phyloP scores from a whole-genome alignment of 2,888 invertebrate genomes.

The Eledona agricola region DNA sequence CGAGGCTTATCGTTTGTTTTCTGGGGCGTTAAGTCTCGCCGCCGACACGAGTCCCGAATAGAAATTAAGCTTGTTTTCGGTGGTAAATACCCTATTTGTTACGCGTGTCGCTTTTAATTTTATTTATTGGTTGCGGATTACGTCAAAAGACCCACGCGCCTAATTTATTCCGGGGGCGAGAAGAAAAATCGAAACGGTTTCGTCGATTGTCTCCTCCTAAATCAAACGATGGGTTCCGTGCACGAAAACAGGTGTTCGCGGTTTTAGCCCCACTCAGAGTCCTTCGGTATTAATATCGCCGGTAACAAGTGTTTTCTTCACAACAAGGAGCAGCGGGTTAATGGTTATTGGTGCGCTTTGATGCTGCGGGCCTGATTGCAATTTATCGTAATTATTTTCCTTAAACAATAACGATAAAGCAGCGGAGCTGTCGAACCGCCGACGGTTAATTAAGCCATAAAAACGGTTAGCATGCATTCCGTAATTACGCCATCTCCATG shows the following conservation, averaged over 20 bases:
- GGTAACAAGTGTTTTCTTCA: constrained; percentile 3
- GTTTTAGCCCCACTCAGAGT: no score
- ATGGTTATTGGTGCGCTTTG: constrained; percentile 3
- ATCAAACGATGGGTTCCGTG: no score
- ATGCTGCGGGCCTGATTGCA: constrained; percentile 20
- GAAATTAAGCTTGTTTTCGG: constrained; percentile 57
- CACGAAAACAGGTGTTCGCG: no score
- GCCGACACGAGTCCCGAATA: constrained; percentile 50
- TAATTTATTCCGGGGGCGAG: no score
- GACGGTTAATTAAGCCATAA: constrained; percentile 22
- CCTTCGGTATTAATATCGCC: constrained; percentile 1
- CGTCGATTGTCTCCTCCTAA: no score
- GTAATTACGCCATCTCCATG: constrained; percentile 20
- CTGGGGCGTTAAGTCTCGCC: constrained; percentile 38
- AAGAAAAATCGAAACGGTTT: no score
- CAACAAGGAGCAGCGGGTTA: constrained; percentile 2
- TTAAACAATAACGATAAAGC: constrained; percentile 24
- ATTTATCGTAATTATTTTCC: constrained; percentile 24
- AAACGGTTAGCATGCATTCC: constrained; percentile 8
- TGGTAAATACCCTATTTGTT: constrained; percentile 56
- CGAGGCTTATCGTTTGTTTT: constrained; percentile 36
- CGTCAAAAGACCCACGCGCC: constrained; percentile 23
- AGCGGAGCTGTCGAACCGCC: constrained; percentile 19
- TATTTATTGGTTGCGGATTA: constrained; percentile 48
- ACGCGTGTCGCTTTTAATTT: constrained; percentile 54